These are phyloP conservation scores for Himalopsyche anomala DNA, from an alignment of 2,888 invertebrate species.

Conservation along the genomic window DNA sequence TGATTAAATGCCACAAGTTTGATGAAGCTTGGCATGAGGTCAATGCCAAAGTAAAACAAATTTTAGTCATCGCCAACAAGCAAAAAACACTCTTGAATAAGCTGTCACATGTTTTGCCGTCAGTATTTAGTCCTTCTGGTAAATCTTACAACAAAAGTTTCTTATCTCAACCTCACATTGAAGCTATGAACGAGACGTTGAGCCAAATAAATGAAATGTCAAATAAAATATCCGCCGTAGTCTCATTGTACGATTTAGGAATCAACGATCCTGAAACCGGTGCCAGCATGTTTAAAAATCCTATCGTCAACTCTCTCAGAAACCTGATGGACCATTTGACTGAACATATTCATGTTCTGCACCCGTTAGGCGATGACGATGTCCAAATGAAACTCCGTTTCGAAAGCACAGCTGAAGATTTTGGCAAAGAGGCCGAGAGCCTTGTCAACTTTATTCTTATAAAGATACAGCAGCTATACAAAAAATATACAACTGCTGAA, in stretches of 20 bases:
- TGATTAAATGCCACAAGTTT: slow-evolving; percentile 72
- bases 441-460: slow-evolving; percentile 76
- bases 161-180: slow-evolving; percentile 71
- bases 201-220: slow-evolving; percentile 69
- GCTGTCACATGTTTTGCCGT: slow-evolving; percentile 69
- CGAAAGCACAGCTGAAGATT: slow-evolving; percentile 48
- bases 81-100: slow-evolving; percentile 72
- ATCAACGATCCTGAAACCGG: slow-evolving; percentile 44
- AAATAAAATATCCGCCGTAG: slow-evolving; percentile 68
- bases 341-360: slow-evolving; percentile 68
- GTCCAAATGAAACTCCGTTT: not conserved
- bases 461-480: slow-evolving; percentile 78
- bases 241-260: slow-evolving; percentile 68
- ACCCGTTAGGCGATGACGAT: slow-evolving; percentile 66
- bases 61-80: slow-evolving; percentile 71
- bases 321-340: slow-evolving; percentile 70
- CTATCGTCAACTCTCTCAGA: slow-evolving; percentile 70
- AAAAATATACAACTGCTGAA: slow-evolving; percentile 71
- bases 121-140: slow-evolving; percentile 68
- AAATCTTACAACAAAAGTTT: slow-evolving; percentile 67
- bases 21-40: slow-evolving; percentile 72
- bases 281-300: slow-evolving; percentile 67
- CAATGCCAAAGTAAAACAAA: slow-evolving; percentile 70
- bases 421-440: slow-evolving; percentile 70
- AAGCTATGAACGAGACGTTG: slow-evolving; percentile 70